Evolutionary conservation across 2,888 invertebrate genomes (phyloP).

Genomic region (Germaria angustata): DNA sequence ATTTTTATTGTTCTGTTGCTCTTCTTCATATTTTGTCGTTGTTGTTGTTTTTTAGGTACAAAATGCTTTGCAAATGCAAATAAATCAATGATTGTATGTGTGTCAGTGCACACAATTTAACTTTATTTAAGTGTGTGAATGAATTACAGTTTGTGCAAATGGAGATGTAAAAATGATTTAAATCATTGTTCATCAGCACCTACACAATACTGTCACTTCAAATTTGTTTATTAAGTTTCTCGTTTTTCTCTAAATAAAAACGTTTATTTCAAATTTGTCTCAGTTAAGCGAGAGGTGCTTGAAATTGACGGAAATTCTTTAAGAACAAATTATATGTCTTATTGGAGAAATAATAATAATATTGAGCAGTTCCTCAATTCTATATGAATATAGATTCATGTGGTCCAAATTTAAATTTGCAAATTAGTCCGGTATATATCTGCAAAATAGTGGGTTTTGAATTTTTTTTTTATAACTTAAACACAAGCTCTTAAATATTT

Average conservation of each 20-base stretch:
- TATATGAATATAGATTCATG: too few species aligned
- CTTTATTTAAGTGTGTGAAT: constrained; percentile 23
- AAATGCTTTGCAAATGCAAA: constrained; percentile 48
- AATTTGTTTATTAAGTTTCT: constrained; percentile 49
- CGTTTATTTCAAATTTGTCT: not conserved
- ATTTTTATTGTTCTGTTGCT: constrained; percentile 36
- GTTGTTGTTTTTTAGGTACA: constrained; percentile 37
- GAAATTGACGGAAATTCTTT: not conserved
- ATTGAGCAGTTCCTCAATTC: too few species aligned
- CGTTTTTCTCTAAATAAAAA: constrained; percentile 8
- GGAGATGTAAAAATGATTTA: constrained; percentile 44
- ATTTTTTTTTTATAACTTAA: too few species aligned
- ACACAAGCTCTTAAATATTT: too few species aligned
- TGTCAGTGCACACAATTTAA: constrained; percentile 61
- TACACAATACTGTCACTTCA: constrained; percentile 32
- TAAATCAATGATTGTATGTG: constrained; percentile 53
- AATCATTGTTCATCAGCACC: constrained; percentile 59
- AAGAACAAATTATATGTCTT: too few species aligned
- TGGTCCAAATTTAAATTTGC: too few species aligned
- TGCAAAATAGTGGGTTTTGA: too few species aligned
- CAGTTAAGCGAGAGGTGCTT: not conserved
- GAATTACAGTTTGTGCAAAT: not conserved
- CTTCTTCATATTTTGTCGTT: too few species aligned
- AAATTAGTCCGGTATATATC: too few species aligned
- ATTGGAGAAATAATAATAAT: too few species aligned